Percentiles rank a stretch among this genome's conserved stretches.
Conservation (phyloP, 2,888 invertebrate species). For the Amiota minor region DNA sequence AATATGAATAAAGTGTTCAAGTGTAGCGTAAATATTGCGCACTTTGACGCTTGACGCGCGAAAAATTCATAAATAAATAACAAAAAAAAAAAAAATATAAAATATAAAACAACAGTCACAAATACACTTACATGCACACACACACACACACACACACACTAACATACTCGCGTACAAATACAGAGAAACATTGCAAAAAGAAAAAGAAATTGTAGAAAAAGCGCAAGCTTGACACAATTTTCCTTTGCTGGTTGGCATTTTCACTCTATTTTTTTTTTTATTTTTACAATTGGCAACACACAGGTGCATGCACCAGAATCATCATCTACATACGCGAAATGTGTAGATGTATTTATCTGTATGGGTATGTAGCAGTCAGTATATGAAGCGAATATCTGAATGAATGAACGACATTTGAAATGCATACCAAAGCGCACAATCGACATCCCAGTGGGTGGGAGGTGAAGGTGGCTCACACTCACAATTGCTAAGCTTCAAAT, state of each 20-base stretch:
- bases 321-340: too few relatives aligned
- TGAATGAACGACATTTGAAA: background rate
- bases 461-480: background rate
- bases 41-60: constrained; percentile 27
- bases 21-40: constrained; percentile 30
- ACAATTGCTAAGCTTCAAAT: background rate
- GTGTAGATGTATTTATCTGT: too few relatives aligned
- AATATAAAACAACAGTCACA: background rate
- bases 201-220: background rate
- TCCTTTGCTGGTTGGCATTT: background rate
- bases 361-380: too few relatives aligned
- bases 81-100: background rate
- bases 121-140: too few relatives aligned
- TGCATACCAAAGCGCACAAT: constrained; percentile 1
- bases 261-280: background rate
- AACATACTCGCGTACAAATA: background rate
- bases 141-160: background rate
- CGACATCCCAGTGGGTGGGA: background rate
- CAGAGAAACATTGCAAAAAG: background rate
- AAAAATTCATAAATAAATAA: constrained; percentile 4
- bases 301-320: background rate
- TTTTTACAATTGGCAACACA: background rate
- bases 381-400: too few relatives aligned
- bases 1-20: constrained; percentile 29
- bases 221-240: constrained; percentile 14